Evolutionary conservation across 1,140 invertebrate genomes (phyloP), one percentile per base, ranked within the genome.

Genomic region (Temnothorax longispinosus): DNA sequence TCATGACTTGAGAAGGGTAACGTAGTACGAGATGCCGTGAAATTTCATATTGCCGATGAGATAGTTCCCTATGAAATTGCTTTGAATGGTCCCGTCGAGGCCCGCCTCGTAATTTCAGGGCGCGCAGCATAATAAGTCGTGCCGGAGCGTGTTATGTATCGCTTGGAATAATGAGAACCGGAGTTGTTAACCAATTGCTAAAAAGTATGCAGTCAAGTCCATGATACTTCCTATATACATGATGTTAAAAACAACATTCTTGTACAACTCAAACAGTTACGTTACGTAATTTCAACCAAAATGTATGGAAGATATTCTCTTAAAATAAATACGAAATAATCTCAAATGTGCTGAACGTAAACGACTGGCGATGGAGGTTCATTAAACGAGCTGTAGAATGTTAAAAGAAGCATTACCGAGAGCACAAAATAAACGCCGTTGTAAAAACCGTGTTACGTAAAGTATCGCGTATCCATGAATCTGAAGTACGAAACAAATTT

Each of bases 401-500:
- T 44, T 38, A n/a, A 52, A 35, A 52, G 54, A 56, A 52, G 54
- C 6, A 54, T 38, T 27, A 54, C 47, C 13, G 15, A 44, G 54
- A 77, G 54, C 72, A 11, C 7, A 44, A 56, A 38, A 64, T 35
- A 75, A 74, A 27, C 18, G 15, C 8, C 44, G 21, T 67, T 44
- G 50, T 32, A 21, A 86, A 47, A 89, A 72, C 27, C 21, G 38
- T 18, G 65, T 82, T 56, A 65, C 71, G 13, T 65, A 71, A 41
- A 60, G 76, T 64, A 89, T 62, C 78, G 62, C 52, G 47, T 71
- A 89, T 82, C 85, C 71, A 78, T 35, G 85, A 87, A 89, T 89
- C 77, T 87, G 58, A 58, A 87, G 75, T 80, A 56, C 50, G 52
- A 65, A 89, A 85, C 89, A 90, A 90, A 85, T 90, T 87, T 75